phyloP scores from a whole-genome alignment of 2,888 invertebrate genomes.

The Tiphia femorata region DNA sequence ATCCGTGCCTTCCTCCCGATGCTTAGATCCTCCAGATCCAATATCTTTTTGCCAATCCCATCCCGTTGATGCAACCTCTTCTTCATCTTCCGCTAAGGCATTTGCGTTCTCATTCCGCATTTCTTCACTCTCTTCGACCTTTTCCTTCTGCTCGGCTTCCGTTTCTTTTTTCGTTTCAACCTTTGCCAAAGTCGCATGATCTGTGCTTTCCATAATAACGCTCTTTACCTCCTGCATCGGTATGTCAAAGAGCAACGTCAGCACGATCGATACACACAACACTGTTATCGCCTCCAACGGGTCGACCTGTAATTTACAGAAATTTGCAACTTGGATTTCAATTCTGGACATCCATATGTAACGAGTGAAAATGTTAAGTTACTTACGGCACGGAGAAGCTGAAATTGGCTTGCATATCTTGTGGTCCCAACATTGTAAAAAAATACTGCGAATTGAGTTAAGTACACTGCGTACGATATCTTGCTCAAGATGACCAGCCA shows the following conservation, averaged over 20 bases:
- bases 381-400: conserved; percentile 73
- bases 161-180: background rate
- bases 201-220: conserved; percentile 65
- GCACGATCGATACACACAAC: conserved; percentile 70
- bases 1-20: conserved; percentile 11
- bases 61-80: conserved; percentile 9
- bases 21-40: background rate
- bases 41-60: conserved; percentile 31
- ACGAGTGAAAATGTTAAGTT: no score
- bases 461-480: conserved; percentile 77
- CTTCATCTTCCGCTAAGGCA: conserved; percentile 35
- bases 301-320: conserved; percentile 74
- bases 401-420: conserved; percentile 74
- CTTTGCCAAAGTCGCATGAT: conserved; percentile 21
- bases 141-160: background rate
- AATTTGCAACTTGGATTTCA: no score
- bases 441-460: conserved; percentile 77
- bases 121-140: conserved; percentile 18
- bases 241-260: conserved; percentile 76
- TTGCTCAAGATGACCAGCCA: conserved; percentile 75
- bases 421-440: conserved; percentile 77
- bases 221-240: conserved; percentile 75
- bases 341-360: no score
- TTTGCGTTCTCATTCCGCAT: conserved; percentile 23
- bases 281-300: conserved; percentile 72